Conservation (phyloP, 2,113 vertebrate species). For the Coturnix japonica region DNA sequence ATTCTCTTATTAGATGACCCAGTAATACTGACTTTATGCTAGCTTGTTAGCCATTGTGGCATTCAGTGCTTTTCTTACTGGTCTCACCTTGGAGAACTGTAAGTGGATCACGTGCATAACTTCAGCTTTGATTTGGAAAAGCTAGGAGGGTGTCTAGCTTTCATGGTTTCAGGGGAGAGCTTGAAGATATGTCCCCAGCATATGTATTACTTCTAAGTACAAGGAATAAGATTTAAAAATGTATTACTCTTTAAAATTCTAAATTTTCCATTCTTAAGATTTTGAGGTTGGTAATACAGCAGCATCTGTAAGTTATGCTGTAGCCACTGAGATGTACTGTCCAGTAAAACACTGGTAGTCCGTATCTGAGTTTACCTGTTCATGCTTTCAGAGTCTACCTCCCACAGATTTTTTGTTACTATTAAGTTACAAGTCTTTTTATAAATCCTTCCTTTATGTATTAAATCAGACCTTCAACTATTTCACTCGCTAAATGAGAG, state of each 20-base stretch:
- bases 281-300: neutral
- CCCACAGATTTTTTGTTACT: neutral
- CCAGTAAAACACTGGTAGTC: neutral
- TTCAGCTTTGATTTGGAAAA: slow-evolving; percentile 11
- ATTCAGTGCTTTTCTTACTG: neutral
- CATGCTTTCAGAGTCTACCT: neutral
- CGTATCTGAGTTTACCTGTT: neutral
- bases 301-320: neutral
- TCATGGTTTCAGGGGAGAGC: neutral
- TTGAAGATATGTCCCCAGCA: neutral
- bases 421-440: neutral
- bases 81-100: neutral
- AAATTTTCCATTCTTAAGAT: neutral
- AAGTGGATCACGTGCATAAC: neutral
- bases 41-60: neutral
- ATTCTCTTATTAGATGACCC: neutral
- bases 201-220: neutral
- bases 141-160: neutral
- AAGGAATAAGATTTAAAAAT: neutral
- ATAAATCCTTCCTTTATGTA: neutral
- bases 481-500: neutral
- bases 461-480: neutral
- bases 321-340: neutral
- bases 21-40: neutral
- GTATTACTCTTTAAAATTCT: neutral